Percentiles rank a stretch among this genome's conserved stretches.
Evolutionary conservation across 2,888 invertebrate genomes (phyloP).

Genomic region (Watsonalla binaria): DNA sequence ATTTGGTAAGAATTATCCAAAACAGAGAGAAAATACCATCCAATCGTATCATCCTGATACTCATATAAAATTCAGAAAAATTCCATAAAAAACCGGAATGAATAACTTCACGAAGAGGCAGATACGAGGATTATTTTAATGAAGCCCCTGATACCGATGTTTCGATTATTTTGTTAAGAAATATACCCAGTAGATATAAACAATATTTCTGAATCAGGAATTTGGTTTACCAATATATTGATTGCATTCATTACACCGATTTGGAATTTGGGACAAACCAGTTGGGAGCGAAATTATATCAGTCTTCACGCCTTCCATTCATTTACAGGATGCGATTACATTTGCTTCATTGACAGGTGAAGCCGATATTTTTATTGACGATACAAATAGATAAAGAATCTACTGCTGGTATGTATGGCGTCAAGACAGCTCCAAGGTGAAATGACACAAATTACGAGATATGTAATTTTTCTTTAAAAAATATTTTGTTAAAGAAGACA

Average conservation of each 20-base stretch:
- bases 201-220: constrained; percentile 15
- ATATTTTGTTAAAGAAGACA: constrained; percentile 26
- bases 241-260: constrained; percentile 8
- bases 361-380: constrained; percentile 16
- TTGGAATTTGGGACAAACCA: constrained; percentile 9
- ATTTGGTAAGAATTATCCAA: too few species aligned
- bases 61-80: too few species aligned
- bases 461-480: constrained; percentile 28
- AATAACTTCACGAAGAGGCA: too few species aligned
- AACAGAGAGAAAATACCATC: too few species aligned
- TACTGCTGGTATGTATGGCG: constrained; percentile 30
- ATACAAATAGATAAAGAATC: constrained; percentile 39
- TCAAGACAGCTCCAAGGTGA: constrained; percentile 25
- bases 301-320: constrained; percentile 17
- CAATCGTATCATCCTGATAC: too few species aligned
- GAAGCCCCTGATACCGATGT: constrained; percentile 22
- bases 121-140: constrained; percentile 15
- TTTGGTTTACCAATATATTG: constrained; percentile 14
- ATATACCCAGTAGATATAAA: too few species aligned
- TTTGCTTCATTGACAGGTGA: constrained; percentile 33
- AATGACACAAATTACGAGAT: constrained; percentile 34
- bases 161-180: constrained; percentile 19
- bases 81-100: too few species aligned
- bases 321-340: constrained; percentile 16
- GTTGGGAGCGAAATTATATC: constrained; percentile 9